phyloP scores from a whole-genome alignment of 2,797 vertebrate genomes.

The Tamandua tetradactyla region DNA sequence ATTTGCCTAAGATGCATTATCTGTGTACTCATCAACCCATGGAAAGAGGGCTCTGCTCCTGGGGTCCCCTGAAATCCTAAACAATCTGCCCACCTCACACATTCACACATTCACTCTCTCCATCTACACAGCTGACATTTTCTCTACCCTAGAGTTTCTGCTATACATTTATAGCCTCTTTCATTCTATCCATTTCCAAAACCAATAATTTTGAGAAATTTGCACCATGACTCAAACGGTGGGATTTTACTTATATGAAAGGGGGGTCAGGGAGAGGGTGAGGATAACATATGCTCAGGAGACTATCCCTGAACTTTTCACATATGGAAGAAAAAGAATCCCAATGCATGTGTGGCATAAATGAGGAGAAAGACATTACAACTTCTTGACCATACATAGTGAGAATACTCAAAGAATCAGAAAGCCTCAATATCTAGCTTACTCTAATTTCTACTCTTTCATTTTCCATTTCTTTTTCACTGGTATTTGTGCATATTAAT shows the following conservation, averaged over 20 bases:
- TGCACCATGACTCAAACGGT: not conserved
- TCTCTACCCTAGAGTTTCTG: not conserved
- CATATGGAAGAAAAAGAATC: not conserved
- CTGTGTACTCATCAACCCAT: not conserved
- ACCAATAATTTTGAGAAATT: conserved; percentile 31
- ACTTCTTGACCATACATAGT: not conserved
- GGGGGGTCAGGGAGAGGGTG: not conserved
- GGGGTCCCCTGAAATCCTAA: not conserved
- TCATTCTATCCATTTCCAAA: not conserved
- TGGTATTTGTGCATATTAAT: conserved; percentile 1
- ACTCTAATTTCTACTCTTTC: not conserved
- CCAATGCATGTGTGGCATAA: not conserved
- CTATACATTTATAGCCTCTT: not conserved
- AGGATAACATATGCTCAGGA: not conserved
- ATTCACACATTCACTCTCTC: not conserved
- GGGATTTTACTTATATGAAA: not conserved
- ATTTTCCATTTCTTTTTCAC: not conserved
- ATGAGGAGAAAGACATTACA: not conserved
- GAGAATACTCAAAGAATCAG: not conserved
- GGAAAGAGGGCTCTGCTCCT: not conserved
- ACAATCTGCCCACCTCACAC: not conserved
- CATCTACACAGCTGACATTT: not conserved
- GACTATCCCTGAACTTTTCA: not conserved
- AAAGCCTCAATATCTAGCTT: not conserved
- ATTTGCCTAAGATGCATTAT: not conserved